These are phyloP conservation scores for Alligator sinensis DNA, from an alignment of 2,113 vertebrate genomes.

Conservation along the genomic window DNA sequence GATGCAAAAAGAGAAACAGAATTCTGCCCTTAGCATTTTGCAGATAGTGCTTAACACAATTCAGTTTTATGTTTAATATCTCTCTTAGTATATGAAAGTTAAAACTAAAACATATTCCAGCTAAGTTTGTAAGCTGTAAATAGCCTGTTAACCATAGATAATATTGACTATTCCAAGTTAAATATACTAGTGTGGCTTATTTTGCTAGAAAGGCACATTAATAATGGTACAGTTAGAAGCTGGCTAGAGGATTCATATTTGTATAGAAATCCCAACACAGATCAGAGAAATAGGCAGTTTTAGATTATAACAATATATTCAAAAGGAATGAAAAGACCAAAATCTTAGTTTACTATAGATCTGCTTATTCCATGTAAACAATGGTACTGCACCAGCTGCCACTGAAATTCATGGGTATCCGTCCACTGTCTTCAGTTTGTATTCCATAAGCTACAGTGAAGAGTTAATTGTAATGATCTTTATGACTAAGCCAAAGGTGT, in stretches of 20 bases:
- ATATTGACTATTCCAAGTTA: not conserved
- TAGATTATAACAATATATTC: not conserved
- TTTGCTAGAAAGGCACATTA: constrained; percentile 34
- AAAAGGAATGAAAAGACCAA: not conserved
- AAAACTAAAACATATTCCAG: not conserved
- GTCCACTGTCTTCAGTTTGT: not conserved
- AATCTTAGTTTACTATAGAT: not conserved
- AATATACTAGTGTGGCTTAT: constrained; percentile 3
- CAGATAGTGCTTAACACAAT: not conserved
- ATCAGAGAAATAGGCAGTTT: not conserved
- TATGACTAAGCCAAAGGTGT: not conserved
- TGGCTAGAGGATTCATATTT: constrained; percentile 27
- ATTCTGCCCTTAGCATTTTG: no score
- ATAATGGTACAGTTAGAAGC: constrained; percentile 56
- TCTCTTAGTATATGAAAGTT: not conserved
- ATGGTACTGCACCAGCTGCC: not conserved
- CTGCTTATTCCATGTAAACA: not conserved
- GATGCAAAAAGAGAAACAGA: no score
- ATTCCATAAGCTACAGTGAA: not conserved
- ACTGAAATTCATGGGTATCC: not conserved
- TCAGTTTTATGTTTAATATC: not conserved
- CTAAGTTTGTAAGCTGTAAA: not conserved
- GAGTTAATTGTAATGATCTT: not conserved
- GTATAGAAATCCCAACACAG: constrained; percentile 1
- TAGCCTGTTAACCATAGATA: not conserved